Evolutionary conservation across 64 coral and sea anemone genomes (phyloP), one percentile per base, ranked within the genome.

Genomic region (Trachythela sp.): DNA sequence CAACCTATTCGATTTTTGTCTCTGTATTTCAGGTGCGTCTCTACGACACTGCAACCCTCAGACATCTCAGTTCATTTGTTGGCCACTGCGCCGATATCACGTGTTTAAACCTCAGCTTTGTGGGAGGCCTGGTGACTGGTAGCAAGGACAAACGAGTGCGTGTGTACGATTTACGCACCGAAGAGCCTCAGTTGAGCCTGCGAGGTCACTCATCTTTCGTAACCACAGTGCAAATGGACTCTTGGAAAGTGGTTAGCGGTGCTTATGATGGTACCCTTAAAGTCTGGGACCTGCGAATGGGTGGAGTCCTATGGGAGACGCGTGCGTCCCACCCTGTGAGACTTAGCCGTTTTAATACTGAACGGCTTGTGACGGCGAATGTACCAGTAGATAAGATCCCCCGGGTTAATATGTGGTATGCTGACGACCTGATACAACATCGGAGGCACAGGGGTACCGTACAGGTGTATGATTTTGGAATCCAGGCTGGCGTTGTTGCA

Each of bases 401-500:
- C 1, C 92, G 89, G 37, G 85, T 87, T 13, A 90, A 92, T 84
- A 68, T 91, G 3, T 94, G 95, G 95, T 97, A 92, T 92, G 86
- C 95, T 22, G 95, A 97, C 52, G 95, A 97, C 83, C 84, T 97
- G 64, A 97, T 97, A 31, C 88, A 94, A 13, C 95, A 97, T 40
- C 90, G 95, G 9, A 89, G 93, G n/a, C 93, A 94, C 60, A 72
- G 95, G 39, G 95, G 95, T n/a, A 22, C 92, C 1, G 76, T 97
- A 13, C 87, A 88, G 29, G 35, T 89, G 50, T 94, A 92, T 89
- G 95, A 97, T 36, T 97, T 97, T 54, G 86, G 84, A 11, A 33
- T 83, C 10, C 85, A 92, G 24, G 92, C 94, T 59, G 71, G 24
- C 4, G 92, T 87, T 83, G 88, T 87, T 45, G 95, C 88, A n/a